A percentile compares a stretch with the other conserved stretches of the same genome.
These are phyloP conservation scores for Delia radicum DNA, from an alignment of 1,140 invertebrate genomes.

Conservation along the genomic window DNA sequence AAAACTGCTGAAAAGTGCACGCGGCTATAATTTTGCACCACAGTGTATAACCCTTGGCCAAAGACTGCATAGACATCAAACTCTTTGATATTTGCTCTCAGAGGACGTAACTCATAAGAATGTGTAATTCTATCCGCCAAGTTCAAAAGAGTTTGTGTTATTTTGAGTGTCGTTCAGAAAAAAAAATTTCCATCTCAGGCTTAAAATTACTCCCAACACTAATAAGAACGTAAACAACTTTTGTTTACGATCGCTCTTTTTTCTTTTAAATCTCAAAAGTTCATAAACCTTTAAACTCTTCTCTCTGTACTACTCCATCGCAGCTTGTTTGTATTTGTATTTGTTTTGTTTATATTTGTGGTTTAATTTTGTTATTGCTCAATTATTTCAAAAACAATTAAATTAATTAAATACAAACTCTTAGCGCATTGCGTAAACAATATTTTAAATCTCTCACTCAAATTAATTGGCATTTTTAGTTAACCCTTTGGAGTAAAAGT, in stretches of 20 bases:
- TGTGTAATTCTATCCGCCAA: no score
- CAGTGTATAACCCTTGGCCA: no score
- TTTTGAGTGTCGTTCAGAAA: no score
- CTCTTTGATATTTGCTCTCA: no score
- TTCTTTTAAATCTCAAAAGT: not conserved
- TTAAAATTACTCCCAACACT: not conserved
- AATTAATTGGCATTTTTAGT: not conserved
- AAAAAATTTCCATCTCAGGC: no score
- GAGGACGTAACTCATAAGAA: no score
- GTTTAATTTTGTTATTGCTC: not conserved
- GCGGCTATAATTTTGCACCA: no score
- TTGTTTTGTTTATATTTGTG: not conserved
- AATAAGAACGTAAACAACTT: not conserved
- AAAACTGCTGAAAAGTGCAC: no score
- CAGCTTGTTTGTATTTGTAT: not conserved
- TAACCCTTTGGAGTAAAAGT: not conserved
- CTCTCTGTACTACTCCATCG: not conserved
- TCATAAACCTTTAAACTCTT: not conserved
- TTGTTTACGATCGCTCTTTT: not conserved
- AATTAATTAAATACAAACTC: not conserved
- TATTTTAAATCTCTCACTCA: not conserved
- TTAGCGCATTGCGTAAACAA: not conserved
- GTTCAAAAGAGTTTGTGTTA: no score
- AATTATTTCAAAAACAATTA: not conserved
- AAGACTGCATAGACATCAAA: no score